phyloP scores from a whole-genome alignment of 2,888 invertebrate species.

The Clivina fossor region DNA sequence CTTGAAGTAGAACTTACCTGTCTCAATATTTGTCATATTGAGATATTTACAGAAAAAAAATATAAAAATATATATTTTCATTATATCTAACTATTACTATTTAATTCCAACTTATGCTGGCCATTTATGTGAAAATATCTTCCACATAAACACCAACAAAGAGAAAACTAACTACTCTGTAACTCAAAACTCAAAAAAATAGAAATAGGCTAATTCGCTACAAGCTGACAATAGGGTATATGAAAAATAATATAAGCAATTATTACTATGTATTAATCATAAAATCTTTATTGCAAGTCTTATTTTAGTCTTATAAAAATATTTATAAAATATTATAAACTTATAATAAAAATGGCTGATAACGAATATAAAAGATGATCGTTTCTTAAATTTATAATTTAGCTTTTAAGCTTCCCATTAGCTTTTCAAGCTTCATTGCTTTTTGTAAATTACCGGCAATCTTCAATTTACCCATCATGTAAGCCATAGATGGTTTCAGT shows the following conservation, averaged over 20 bases:
- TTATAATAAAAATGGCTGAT: slow-evolving; percentile 13
- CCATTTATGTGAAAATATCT: no score
- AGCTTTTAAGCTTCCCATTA: slow-evolving; percentile 79
- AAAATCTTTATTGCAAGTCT: slow-evolving; percentile 17
- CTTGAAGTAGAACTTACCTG: no score
- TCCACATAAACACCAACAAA: no score
- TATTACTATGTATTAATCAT: no score
- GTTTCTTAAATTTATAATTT: slow-evolving; percentile 54
- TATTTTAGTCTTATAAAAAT: slow-evolving; percentile 8
- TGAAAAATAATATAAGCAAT: not conserved
- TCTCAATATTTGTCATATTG: no score
- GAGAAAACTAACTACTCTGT: no score
- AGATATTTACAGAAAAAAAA: not conserved
- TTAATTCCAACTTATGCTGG: not conserved
- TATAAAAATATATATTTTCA: not conserved
- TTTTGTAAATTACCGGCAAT: slow-evolving; percentile 89
- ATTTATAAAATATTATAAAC: slow-evolving; percentile 6
- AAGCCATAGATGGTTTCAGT: slow-evolving; percentile 88
- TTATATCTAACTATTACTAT: not conserved
- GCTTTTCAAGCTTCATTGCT: slow-evolving; percentile 92
- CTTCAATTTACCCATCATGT: slow-evolving; percentile 95
- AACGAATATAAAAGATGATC: slow-evolving; percentile 2
- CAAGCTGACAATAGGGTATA: not conserved
- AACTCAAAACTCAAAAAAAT: no score
- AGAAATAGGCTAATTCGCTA: no score